Evolutionary conservation across 2,797 vertebrate species (phyloP), one percentile per base, ranked within the genome.

Genomic region (Tapera naevia): DNA sequence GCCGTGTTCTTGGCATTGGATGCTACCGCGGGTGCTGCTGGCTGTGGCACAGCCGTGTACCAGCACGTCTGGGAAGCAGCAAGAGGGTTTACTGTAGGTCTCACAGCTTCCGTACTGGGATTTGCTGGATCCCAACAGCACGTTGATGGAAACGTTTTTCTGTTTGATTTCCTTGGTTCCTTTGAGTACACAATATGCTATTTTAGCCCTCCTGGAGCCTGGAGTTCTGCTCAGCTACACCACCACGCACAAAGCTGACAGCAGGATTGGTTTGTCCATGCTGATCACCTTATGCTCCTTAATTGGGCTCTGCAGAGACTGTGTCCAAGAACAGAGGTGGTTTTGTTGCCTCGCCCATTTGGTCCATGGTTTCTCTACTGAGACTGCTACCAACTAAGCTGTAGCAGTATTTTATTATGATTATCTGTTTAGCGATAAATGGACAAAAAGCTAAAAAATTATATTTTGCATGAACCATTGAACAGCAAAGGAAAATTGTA

Each of bases 211-310:
- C 60, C 79, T 85, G 85, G 80, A 91, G 28, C 74, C 57, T 10
- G n/a, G 57, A 74, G 61, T 84, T 87, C 71, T 82, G 76, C 74
- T 93, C 33, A 14, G 80, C 75, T 62, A 30, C 86, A 33, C 18
- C 23, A 73, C 45, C 19, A 71, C 7, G 2, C 65, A 25, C 37
- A 33, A 50, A 64, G 62, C 51, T 80, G 79, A 66, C 91, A 93
- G 88, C 81, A 17, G 93, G 92, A 83, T 89, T 72, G 75, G 84
- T 62, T 66, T 78, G 39, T 17, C 32, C 96, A 78, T 93, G 94
- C 97, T 96, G 97, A 70, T 97, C 81, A 81, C 96, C 96, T 96
- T 97, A 94, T 97, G 96, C 76, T 96, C 80, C 88, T 51, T 86
- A 88, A 95, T 78, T 80, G 80, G 54, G 67, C 64, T 85, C 90